Evolutionary conservation across 2,113 vertebrate species (phyloP).

Genomic region (Ailurus styani): DNA sequence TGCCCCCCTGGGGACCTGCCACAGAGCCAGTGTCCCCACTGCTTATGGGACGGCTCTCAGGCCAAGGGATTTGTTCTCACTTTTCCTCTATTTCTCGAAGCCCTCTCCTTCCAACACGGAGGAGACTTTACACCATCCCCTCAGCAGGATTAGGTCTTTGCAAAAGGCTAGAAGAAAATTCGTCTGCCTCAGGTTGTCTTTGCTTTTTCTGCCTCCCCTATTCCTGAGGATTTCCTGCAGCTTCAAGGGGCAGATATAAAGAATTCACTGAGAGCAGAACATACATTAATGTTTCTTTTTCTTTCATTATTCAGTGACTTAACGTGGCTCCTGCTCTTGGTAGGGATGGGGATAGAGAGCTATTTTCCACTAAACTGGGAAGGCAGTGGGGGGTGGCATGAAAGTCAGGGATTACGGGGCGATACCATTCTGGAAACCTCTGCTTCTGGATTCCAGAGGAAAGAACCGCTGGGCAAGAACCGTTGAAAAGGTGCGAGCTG

Average conservation of each 20-base stretch:
- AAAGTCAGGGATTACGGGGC: not conserved
- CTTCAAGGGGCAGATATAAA: not conserved
- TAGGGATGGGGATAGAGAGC: not conserved
- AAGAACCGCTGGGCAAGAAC: not conserved
- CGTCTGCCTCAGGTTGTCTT: not conserved
- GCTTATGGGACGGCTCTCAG: not conserved
- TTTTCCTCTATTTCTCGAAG: not conserved
- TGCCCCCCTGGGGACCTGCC: not conserved
- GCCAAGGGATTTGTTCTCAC: not conserved
- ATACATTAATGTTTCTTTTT: not conserved
- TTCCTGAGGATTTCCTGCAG: not conserved
- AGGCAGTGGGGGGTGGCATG: not conserved
- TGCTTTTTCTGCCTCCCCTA: not conserved
- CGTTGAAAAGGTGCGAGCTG: slow-evolving; percentile 27
- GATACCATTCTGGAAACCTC: slow-evolving; percentile 61
- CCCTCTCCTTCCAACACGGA: not conserved
- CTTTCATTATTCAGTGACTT: not conserved
- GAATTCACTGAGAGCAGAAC: not conserved
- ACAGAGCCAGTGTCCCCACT: not conserved
- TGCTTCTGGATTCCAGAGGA: slow-evolving; percentile 36
- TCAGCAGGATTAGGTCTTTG: not conserved
- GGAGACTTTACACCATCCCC: not conserved
- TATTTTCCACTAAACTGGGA: not conserved
- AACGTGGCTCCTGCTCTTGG: not conserved
- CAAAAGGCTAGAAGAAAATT: not conserved